Evolutionary conservation across 2,888 invertebrate species (phyloP).

Genomic region (Drosophila pegasa): DNA sequence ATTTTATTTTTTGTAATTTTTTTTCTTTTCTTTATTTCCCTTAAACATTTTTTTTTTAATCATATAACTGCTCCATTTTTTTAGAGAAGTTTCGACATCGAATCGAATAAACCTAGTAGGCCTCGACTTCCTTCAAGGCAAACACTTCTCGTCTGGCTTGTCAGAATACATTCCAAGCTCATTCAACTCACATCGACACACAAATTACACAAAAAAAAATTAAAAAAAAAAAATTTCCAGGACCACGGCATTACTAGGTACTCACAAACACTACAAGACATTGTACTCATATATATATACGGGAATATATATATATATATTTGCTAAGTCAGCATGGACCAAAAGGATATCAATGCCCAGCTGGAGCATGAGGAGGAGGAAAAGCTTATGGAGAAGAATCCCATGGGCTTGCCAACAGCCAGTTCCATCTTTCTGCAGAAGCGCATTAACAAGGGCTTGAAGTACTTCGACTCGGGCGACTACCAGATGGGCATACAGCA

Average conservation of each 20-base stretch:
- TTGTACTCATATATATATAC: background rate
- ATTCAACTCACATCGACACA: background rate
- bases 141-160: background rate
- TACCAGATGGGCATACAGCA: conserved; percentile 99
- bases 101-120: no score
- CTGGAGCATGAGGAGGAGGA: conserved; percentile 95
- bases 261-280: no score
- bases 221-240: background rate
- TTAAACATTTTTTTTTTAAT: no score
- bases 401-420: conserved; percentile 90
- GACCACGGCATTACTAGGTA: background rate
- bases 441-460: conserved; percentile 97
- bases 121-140: background rate
- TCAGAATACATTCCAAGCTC: background rate
- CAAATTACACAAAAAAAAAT: background rate
- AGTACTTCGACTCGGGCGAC: conserved; percentile 99
- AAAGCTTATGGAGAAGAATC: conserved; percentile 96
- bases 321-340: background rate
- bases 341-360: background rate
- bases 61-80: no score
- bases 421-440: conserved; percentile 97
- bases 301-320: background rate
- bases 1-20: no score
- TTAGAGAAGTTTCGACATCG: no score
- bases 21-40: no score